phyloP scores from a whole-genome alignment of 2,888 invertebrate species.

The Andrena bicolor region DNA sequence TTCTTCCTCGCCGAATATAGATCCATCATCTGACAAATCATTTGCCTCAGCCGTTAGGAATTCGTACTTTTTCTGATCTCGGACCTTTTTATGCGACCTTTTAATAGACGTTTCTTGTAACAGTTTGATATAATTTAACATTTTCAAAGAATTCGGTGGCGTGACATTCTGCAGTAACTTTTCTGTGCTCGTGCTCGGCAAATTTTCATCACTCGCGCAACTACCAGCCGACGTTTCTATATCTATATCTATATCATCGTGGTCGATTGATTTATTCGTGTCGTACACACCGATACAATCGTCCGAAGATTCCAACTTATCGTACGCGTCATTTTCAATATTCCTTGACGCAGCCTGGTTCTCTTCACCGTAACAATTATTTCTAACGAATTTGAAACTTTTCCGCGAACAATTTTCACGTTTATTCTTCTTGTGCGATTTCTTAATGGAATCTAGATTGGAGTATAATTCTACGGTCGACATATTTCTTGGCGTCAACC shows the following conservation, averaged over 20 bases:
- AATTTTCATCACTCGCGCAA: constrained; percentile 22
- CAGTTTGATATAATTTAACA: constrained; percentile 70
- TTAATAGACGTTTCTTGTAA: constrained; percentile 79
- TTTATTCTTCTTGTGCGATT: constrained; percentile 81
- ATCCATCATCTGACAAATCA: constrained; percentile 79
- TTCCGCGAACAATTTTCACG: constrained; percentile 57
- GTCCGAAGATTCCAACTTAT: constrained; percentile 1
- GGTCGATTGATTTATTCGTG: not conserved
- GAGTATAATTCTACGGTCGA: constrained; percentile 72
- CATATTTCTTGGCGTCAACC: constrained; percentile 76
- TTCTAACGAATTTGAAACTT: not conserved
- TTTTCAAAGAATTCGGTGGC: constrained; percentile 77
- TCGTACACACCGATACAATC: not conserved
- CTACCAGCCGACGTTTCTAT: constrained; percentile 62
- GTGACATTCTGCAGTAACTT: constrained; percentile 59
- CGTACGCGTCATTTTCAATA: not conserved
- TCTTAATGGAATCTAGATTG: constrained; percentile 79
- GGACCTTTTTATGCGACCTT: constrained; percentile 77
- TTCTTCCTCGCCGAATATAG: constrained; percentile 77
- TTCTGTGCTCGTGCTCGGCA: constrained; percentile 29
- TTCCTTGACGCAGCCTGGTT: not conserved
- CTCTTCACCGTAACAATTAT: not conserved
- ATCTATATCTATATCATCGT: not conserved
- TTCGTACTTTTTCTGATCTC: constrained; percentile 59
- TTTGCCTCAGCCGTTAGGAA: constrained; percentile 43